Base-by-base conservation (phyloP, 2,888 invertebrate genomes). In the Tholera decimalis region DNA sequence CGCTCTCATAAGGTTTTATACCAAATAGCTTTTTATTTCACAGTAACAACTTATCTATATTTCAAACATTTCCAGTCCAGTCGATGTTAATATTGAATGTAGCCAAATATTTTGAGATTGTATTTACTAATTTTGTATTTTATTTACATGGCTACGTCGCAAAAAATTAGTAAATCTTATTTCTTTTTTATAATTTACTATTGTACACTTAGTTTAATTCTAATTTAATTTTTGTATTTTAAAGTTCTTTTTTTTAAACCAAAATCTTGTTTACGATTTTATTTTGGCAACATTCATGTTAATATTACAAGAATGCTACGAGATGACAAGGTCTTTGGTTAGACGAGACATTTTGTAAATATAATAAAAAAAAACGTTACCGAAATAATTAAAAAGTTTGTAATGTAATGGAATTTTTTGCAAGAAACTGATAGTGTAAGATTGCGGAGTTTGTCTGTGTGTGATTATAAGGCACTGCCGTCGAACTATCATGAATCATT, bases 321-420 rank as follows among this genome's bases (percentile, higher is more conserved):
- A 54, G 76, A 70, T 67, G 61, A 59, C 65, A 65, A 73, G 69
- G 71, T 71, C 75, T 82, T 80, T 44, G 72, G 54, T 44, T 60
- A 66, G 72, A 61, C 55, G 59, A 70, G 68, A 74, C 77, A 70
- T 79, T 88, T 88, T 93, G 93, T 93, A 92, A 91, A 92, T 92
- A 92, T 91, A 92, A 92, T 91, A 90, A 88, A 85, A 88, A 83
- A 80, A 77, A 82, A 74, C 61, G 15, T 78, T 83, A 83, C 80
- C 41, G 51, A 74, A 77, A 77, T 80, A 78, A 62, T 65, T 54
- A 74, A 87, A 84, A 85, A 57, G 86, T 90, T 89, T 86, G 84
- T 85, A 84, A 81, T 82, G 82, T 83, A 88, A 86, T 85, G 79
- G 77, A 84, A 78, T 66, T 71, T 79, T 88, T 90, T 87, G 83